phyloP scores from a whole-genome alignment of 37 sponge, comb jelly and placozoan genomes.

The Beroe forskalii region DNA sequence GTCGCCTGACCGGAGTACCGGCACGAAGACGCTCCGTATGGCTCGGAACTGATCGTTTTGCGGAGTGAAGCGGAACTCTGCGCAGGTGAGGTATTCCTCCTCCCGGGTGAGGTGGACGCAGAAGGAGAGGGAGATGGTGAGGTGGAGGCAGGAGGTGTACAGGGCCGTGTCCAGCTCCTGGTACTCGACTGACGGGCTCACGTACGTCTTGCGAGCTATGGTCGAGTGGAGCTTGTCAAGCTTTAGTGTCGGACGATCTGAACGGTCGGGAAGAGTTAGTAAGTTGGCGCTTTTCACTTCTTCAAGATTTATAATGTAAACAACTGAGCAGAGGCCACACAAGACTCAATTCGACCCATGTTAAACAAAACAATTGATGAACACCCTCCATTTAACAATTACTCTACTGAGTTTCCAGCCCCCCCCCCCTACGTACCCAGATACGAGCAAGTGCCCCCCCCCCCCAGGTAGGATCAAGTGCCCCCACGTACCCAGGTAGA shows the following conservation, averaged over 20 bases:
- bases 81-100: constrained; percentile 35
- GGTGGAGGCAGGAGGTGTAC: background rate
- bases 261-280: no score
- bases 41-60: background rate
- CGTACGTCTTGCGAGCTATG: background rate
- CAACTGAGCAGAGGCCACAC: no score
- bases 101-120: constrained; percentile 45
- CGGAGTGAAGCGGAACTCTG: constrained; percentile 10
- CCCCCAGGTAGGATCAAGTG: no score
- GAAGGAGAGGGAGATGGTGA: constrained; percentile 41
- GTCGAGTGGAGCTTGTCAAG: constrained; percentile 5
- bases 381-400: no score
- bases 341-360: no score
- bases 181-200: background rate
- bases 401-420: no score
- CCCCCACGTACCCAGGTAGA: no score
- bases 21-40: background rate
- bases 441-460: no score
- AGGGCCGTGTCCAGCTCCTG: background rate
- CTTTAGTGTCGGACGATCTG: constrained; percentile 30
- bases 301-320: no score
- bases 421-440: no score
- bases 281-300: no score
- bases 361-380: no score
- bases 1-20: constrained; percentile 45